A percentile compares a stretch with the other conserved stretches of the same genome.
Conservation (phyloP, 2,113 vertebrate genomes). For the Circaetus gallicus region DNA sequence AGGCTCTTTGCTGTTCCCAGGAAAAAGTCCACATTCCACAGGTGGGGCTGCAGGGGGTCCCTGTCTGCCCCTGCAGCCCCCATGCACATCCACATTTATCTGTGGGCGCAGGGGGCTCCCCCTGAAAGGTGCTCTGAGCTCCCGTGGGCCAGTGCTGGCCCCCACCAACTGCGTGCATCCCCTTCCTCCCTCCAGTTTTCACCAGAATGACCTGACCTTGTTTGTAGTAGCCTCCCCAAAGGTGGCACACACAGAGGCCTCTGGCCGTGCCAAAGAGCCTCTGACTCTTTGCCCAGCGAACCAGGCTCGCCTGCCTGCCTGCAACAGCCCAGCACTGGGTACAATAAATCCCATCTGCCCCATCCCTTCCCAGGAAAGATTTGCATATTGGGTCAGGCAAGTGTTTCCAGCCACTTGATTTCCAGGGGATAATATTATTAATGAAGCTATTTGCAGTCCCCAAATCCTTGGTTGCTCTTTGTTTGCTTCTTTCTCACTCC, state of each 20-base stretch:
- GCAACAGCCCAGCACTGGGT: neutral
- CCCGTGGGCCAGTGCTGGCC: fast-evolving
- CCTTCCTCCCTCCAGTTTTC: neutral
- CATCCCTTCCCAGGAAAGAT: neutral
- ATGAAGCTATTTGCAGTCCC: neutral
- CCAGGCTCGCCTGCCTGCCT: no score
- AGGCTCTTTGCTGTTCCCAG: neutral
- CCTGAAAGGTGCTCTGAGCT: neutral
- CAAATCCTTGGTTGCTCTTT: neutral
- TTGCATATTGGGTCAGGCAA: slow-evolving; percentile 55
- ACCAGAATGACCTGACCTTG: neutral
- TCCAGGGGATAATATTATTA: slow-evolving; percentile 21
- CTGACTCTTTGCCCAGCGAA: neutral
- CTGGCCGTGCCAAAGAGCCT: neutral
- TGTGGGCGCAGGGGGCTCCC: fast-evolving
- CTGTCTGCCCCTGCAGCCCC: neutral
- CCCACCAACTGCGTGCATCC: fast-evolving
- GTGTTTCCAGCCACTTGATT: neutral
- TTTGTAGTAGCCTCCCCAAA: neutral
- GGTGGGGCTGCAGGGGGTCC: neutral
- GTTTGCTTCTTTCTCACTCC: neutral
- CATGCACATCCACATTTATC: neutral
- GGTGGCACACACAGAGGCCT: neutral
- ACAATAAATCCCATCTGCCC: neutral
- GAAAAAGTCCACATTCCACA: neutral